A percentile compares a stretch with the other conserved stretches of the same genome.
phyloP scores from a whole-genome alignment of 2,888 invertebrate species.

The Coremacera marginata region DNA sequence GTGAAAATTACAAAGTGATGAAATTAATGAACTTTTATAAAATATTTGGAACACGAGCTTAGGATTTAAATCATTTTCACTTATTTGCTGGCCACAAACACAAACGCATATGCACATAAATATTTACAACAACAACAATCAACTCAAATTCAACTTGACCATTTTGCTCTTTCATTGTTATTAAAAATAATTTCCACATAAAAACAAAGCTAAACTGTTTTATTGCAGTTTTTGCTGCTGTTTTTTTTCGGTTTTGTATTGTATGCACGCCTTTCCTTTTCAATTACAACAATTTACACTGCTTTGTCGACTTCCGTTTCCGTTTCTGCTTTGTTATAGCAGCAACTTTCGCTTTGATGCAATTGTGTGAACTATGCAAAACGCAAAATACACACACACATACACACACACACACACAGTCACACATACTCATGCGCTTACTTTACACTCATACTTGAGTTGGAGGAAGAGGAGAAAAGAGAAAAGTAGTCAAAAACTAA shows the following conservation, averaged over 20 bases:
- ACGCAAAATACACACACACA: not conserved
- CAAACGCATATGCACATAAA: no score
- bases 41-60: no score
- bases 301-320: constrained; percentile 18
- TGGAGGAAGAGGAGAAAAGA: not conserved
- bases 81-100: no score
- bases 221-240: no score
- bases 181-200: no score
- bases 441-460: not conserved
- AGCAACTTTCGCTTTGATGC: constrained; percentile 24
- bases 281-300: constrained; percentile 12
- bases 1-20: no score
- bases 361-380: not conserved
- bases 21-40: no score
- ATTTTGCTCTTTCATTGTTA: no score
- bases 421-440: not conserved
- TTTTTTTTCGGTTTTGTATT: not conserved
- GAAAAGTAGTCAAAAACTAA: not conserved
- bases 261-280: not conserved
- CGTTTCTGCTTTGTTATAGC: not conserved
- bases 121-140: no score
- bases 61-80: no score
- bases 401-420: not conserved
- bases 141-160: no score
- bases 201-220: no score